Percentiles rank a stretch among this genome's conserved stretches.
These are phyloP conservation scores for Euwallacea fornicatus DNA, from an alignment of 1,140 invertebrate species.

Conservation along the genomic window DNA sequence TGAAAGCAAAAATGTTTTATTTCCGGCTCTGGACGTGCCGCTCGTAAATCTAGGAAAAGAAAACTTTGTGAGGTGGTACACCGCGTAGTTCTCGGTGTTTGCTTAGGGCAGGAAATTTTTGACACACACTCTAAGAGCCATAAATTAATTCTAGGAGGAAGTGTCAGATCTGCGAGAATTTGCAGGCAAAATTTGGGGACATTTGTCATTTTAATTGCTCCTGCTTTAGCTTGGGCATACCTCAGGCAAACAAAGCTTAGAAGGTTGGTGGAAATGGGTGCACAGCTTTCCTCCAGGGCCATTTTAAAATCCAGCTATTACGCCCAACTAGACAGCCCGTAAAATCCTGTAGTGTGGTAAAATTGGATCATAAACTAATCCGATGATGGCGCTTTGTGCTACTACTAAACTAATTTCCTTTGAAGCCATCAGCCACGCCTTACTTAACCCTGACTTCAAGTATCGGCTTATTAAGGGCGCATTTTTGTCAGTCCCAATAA, in stretches of 20 bases:
- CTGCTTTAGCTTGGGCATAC: conserved; percentile 2
- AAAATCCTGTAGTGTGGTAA: not conserved
- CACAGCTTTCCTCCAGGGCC: not conserved
- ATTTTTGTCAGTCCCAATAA: too few species aligned
- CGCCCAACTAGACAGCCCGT: not conserved
- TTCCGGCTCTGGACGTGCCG: not conserved
- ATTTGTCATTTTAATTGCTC: conserved; percentile 21
- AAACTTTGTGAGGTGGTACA: too few species aligned
- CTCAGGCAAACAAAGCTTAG: conserved; percentile 8
- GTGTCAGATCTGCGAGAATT: conserved; percentile 16
- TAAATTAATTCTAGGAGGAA: conserved; percentile 21
- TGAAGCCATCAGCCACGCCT: not conserved
- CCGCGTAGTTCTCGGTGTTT: too few species aligned
- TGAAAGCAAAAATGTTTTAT: conserved; percentile 9
- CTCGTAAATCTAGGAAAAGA: not conserved
- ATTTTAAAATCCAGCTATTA: not conserved
- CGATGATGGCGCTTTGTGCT: not conserved
- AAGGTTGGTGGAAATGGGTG: not conserved
- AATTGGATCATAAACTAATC: conserved; percentile 9
- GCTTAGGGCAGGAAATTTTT: conserved; percentile 12
- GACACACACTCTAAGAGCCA: conserved; percentile 13
- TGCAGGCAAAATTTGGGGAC: conserved; percentile 18
- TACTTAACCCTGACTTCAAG: not conserved
- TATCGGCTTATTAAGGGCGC: not conserved
- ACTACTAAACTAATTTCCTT: conserved; percentile 10